phyloP scores from a whole-genome alignment of 2,888 invertebrate species.

The Plagodis pulveraria region DNA sequence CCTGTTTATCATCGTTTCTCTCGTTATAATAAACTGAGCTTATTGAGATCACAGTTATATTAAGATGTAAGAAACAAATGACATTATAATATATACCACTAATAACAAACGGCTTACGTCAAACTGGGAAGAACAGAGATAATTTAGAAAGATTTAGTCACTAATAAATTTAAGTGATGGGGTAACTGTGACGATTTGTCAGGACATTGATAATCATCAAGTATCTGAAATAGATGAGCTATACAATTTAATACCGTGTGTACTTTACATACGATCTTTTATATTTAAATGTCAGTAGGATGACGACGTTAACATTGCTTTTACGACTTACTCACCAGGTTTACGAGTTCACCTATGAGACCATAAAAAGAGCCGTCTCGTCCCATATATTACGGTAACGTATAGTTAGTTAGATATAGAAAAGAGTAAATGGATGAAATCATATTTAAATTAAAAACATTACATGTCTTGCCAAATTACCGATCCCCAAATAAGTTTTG shows the following conservation, averaged over 20 bases:
- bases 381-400: slow-evolving; percentile 1
- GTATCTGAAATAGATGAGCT: too few species aligned
- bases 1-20: too few species aligned
- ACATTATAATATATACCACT: too few species aligned
- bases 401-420: not conserved
- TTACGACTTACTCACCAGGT: slow-evolving; percentile 19
- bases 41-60: too few species aligned
- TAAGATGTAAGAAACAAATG: too few species aligned
- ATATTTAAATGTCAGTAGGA: slow-evolving; percentile 13
- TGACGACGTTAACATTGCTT: slow-evolving; percentile 10
- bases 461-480: slow-evolving; percentile 15
- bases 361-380: slow-evolving; percentile 9
- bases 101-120: too few species aligned
- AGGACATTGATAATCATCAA: too few species aligned
- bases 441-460: not conserved
- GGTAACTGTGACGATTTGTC: too few species aligned
- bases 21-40: too few species aligned
- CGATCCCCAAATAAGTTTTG: slow-evolving; percentile 2
- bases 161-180: too few species aligned
- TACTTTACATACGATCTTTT: slow-evolving; percentile 4
- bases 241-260: not conserved
- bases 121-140: too few species aligned
- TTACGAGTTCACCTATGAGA: slow-evolving; percentile 19
- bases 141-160: too few species aligned
- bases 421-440: not conserved